Evolutionary conservation across 2,797 vertebrate genomes (phyloP).

Genomic region (Megalops cyprinoides): DNA sequence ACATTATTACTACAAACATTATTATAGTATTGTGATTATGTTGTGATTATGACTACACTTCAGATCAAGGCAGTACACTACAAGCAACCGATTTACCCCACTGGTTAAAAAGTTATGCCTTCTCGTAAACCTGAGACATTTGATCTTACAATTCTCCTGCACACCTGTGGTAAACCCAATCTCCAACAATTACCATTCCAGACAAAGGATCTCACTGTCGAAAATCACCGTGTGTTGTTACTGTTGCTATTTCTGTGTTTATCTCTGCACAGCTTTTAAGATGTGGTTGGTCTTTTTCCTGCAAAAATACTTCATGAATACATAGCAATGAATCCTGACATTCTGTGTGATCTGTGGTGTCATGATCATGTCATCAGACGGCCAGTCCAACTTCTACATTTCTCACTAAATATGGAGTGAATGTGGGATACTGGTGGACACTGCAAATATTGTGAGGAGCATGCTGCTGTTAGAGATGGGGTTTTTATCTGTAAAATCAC

Average conservation of each 20-base stretch:
- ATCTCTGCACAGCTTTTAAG: neutral
- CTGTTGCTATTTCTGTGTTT: neutral
- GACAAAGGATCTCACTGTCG: neutral
- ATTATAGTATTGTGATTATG: too few species aligned
- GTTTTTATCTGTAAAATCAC: too few species aligned
- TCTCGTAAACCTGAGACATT: neutral
- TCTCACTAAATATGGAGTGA: neutral
- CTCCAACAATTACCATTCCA: neutral
- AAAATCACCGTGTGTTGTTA: neutral
- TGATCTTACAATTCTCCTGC: neutral
- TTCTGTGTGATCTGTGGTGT: neutral
- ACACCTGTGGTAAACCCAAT: too few species aligned
- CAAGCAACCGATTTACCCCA: neutral
- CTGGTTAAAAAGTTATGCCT: neutral
- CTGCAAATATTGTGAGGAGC: neutral
- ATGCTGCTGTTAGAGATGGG: too few species aligned
- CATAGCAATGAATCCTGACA: neutral
- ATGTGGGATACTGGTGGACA: neutral
- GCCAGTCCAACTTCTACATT: neutral
- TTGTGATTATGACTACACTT: too few species aligned
- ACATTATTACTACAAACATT: constrained; percentile 4
- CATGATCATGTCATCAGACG: neutral
- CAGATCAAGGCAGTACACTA: neutral
- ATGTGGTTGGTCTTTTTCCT: neutral
- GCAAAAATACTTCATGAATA: neutral